Conservation (phyloP, 1,140 invertebrate species). For the Cyphomyrmex costatus region DNA sequence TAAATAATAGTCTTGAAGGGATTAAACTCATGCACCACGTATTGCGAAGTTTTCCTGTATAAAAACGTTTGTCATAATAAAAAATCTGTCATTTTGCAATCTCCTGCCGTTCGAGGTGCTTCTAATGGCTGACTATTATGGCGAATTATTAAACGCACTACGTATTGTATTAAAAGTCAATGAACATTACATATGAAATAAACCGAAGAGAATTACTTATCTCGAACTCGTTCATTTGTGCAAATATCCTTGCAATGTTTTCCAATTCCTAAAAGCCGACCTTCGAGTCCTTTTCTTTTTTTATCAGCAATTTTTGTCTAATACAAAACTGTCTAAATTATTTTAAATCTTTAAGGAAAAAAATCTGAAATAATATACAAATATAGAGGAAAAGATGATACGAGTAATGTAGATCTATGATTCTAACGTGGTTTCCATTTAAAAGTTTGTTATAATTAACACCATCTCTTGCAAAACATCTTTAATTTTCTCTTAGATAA, state of each 20-base stretch:
- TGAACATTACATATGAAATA: conserved; percentile 72
- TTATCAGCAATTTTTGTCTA: neutral
- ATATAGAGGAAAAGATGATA: neutral
- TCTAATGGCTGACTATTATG: conserved; percentile 46
- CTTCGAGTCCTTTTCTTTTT: neutral
- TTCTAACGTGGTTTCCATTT: too few species aligned
- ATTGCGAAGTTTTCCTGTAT: neutral
- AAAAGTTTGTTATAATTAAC: too few species aligned
- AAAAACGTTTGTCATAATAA: neutral
- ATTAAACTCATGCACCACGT: neutral
- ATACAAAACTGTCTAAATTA: neutral
- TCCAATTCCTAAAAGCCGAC: neutral
- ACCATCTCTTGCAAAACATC: too few species aligned
- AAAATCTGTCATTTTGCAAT: conserved; percentile 12
- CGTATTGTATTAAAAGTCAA: conserved; percentile 74
- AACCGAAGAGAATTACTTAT: conserved; percentile 60
- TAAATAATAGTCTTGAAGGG: conserved; percentile 14
- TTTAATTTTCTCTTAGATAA: too few species aligned
- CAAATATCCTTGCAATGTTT: neutral
- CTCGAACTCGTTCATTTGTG: neutral
- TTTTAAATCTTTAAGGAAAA: neutral
- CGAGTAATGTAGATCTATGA: too few species aligned
- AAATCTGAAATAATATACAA: neutral
- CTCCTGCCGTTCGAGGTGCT: conserved; percentile 31
- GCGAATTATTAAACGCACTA: conserved; percentile 65